These are phyloP conservation scores for Passer montanus DNA, from an alignment of 2,113 vertebrate genomes.

Conservation along the genomic window DNA sequence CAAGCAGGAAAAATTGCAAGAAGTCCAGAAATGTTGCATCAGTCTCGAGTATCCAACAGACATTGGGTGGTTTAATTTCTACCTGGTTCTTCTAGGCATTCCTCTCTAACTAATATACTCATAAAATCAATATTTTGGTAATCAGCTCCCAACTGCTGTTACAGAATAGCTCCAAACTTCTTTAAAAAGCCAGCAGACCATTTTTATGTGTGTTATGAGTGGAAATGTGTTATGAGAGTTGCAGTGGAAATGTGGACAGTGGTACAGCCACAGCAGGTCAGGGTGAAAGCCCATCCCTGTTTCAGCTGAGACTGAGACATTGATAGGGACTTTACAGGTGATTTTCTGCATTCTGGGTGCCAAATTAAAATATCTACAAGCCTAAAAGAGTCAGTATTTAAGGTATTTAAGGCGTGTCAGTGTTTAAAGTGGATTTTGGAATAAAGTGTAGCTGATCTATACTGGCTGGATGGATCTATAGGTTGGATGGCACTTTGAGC, in stretches of 20 bases:
- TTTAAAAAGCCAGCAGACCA: background rate
- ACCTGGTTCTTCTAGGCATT: background rate
- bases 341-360: background rate
- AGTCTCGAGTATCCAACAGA: background rate
- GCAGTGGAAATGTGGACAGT: background rate
- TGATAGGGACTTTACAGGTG: background rate
- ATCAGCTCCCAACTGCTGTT: background rate
- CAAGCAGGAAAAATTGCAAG: background rate
- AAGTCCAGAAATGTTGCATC: background rate
- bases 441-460: background rate
- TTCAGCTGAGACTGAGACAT: background rate
- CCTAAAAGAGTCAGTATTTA: background rate
- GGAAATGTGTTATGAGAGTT: fast-evolving
- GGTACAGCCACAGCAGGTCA: background rate
- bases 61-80: background rate
- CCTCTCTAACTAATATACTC: background rate
- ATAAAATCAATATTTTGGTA: background rate
- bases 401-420: background rate
- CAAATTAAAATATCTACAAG: background rate
- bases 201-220: background rate
- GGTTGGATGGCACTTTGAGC: background rate
- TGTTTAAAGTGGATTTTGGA: background rate
- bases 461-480: fast-evolving
- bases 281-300: background rate
- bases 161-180: background rate